A percentile compares a stretch with the other conserved stretches of the same genome.
phyloP scores from a whole-genome alignment of 1,140 invertebrate genomes.

The Trachymyrmex septentrionalis region DNA sequence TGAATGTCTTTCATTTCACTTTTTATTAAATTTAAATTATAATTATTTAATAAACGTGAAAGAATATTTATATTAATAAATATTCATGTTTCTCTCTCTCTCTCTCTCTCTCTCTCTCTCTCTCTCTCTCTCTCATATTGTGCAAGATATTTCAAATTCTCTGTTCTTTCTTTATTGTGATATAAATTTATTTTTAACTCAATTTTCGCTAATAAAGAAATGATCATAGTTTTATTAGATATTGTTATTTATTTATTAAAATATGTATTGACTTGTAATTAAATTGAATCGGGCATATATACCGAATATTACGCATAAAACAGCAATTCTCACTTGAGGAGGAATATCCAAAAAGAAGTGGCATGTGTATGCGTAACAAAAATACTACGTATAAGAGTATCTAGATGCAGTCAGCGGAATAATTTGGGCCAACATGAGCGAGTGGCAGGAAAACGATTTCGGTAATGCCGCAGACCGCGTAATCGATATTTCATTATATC shows the following conservation, averaged over 20 bases:
- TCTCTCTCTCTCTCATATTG: neutral
- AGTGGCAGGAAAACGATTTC: slow-evolving; percentile 60
- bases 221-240: neutral
- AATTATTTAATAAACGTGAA: neutral
- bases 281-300: neutral
- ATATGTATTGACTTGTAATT: neutral
- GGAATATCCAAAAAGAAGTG: neutral
- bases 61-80: neutral
- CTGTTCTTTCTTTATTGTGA: neutral
- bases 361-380: neutral
- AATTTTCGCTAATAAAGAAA: neutral
- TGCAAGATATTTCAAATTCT: neutral
- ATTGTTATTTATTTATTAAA: neutral
- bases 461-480: slow-evolving; percentile 62
- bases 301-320: neutral
- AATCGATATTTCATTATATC: slow-evolving; percentile 66
- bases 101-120: neutral
- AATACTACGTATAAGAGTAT: slow-evolving; percentile 16
- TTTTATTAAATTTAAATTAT: neutral
- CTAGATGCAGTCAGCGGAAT: slow-evolving; percentile 31
- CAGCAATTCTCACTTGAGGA: neutral
- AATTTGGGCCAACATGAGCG: slow-evolving; percentile 56
- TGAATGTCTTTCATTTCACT: neutral
- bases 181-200: neutral
- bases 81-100: neutral